Base-by-base conservation (phyloP, 2,113 vertebrate species). In the Potamarius usumacintae region DNA sequence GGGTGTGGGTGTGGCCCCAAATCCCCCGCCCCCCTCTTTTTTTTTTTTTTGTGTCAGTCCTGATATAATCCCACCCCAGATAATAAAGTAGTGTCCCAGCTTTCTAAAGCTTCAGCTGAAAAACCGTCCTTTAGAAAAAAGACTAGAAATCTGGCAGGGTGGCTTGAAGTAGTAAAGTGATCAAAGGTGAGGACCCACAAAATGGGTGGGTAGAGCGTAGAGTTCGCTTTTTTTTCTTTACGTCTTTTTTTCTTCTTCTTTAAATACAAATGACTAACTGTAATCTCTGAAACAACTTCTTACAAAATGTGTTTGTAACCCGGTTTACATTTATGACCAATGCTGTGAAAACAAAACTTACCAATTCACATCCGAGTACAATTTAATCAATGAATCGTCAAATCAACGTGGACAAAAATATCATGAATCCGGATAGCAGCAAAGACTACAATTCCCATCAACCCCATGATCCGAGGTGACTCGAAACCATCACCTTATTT, bases 91-190 rank as follows among this genome's bases (percentile, higher is more conserved):
- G 85, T 85, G 82, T 88, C 82, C 85, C 86, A 52, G 82, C 80
- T 89, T 88, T 88, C 76, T 55, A 85, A 82, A 71, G 60, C 71
- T 82, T 83, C 48, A 81, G 86, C 83, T 87, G 83, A 62, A 90
- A 88, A 88, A 72, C 67, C 20, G 22, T 71, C 78, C 81, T 86
- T 60, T 85, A 53, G 82, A 76, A 90, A 77, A 89, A 89, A 78
- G 48, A 83, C 83, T 90, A 91, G 86, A 90, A 88, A 89, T 88
- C 90, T 91, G 90, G 90, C 87, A 88, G 85, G 86, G 86, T 76
- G 80, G 58, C 62, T 81, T 55, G 48, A 20, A 63, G 77, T 76
- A 86, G 69, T 86, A 89, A 85, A 89, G 79, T 83, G 88, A 87
- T 81, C 27, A 17, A 89, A 83, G 60, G 34, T 69, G 87, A 86